A percentile compares a stretch with the other conserved stretches of the same genome.
Evolutionary conservation across 2,113 vertebrate species (phyloP).

Genomic region (Malurus elegans): DNA sequence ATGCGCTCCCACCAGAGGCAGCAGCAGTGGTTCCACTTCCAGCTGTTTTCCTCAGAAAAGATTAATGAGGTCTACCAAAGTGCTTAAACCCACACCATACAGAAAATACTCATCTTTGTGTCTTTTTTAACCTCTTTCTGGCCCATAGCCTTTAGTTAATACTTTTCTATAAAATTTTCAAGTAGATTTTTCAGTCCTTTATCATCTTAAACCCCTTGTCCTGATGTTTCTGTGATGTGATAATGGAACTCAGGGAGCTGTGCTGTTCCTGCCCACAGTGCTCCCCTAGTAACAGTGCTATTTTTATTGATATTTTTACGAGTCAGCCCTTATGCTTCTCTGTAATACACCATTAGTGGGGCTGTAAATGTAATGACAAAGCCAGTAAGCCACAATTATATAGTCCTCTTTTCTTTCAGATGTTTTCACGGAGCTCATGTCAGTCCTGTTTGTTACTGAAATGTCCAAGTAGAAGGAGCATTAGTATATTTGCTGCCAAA

Average conservation of each 20-base stretch:
- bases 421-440: not conserved
- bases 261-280: not conserved
- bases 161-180: not conserved
- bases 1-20: not conserved
- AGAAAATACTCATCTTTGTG: not conserved
- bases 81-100: not conserved
- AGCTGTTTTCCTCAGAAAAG: not conserved
- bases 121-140: not conserved
- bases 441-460: not conserved
- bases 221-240: not conserved
- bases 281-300: not conserved
- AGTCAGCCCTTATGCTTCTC: not conserved
- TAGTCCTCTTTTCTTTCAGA: not conserved
- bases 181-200: not conserved
- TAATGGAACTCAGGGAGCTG: not conserved
- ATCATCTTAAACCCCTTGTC: not conserved
- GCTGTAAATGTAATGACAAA: not conserved
- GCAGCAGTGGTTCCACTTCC: not conserved
- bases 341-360: not conserved
- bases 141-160: not conserved
- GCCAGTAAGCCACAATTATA: not conserved
- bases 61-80: not conserved
- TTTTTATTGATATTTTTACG: conserved; percentile 20
- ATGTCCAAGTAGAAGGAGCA: not conserved
- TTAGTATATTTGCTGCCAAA: not conserved